These are phyloP conservation scores for Callaeas wilsoni DNA, from an alignment of 2,113 vertebrate species.

Conservation along the genomic window DNA sequence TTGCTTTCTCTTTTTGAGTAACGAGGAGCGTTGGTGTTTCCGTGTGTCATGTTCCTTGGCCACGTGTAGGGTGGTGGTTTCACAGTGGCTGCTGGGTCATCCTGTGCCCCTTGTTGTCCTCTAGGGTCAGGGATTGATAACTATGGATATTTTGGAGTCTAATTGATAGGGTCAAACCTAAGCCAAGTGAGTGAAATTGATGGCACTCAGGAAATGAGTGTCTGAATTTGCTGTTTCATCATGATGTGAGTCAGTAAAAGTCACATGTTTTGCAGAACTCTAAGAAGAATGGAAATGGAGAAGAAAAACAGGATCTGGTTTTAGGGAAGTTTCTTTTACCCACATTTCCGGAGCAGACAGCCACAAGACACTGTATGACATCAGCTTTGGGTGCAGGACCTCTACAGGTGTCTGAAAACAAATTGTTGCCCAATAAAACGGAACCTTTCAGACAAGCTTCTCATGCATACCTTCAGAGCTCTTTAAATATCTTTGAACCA, in stretches of 20 bases:
- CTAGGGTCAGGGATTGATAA: background rate
- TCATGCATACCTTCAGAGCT: background rate
- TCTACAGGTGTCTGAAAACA: conserved; percentile 7
- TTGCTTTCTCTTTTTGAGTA: background rate
- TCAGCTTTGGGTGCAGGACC: background rate
- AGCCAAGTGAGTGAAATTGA: background rate
- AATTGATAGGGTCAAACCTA: background rate
- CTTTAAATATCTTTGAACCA: background rate
- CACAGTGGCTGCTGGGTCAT: background rate
- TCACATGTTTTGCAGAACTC: background rate
- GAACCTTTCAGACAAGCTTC: background rate
- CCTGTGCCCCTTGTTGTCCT: background rate
- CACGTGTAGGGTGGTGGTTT: background rate
- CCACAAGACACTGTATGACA: conserved; percentile 30
- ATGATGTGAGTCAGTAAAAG: background rate
- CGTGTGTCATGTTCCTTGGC: background rate
- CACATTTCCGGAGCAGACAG: conserved; percentile 32
- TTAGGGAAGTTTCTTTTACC: conserved; percentile 15
- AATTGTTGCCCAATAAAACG: background rate
- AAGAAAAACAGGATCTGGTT: conserved; percentile 46
- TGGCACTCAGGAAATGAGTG: background rate
- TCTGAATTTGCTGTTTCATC: background rate
- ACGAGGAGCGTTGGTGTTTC: background rate
- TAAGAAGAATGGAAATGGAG: background rate
- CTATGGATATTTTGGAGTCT: background rate